These are phyloP conservation scores for Drosophila truncata DNA, from an alignment of 1,140 invertebrate genomes.

Conservation along the genomic window DNA sequence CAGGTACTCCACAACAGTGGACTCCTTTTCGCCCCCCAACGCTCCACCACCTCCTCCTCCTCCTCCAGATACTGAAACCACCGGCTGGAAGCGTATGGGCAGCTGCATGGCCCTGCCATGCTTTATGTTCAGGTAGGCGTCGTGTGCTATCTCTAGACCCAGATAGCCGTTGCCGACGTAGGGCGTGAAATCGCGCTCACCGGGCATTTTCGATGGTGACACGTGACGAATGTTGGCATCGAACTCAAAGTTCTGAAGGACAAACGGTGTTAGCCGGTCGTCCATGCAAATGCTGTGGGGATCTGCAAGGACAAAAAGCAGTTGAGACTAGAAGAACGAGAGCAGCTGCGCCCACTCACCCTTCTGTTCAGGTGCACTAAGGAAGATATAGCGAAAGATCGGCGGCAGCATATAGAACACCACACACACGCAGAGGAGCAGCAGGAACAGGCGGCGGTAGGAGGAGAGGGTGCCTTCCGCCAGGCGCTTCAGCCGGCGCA, in stretches of 20 bases:
- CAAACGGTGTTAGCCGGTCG: constrained; percentile 88
- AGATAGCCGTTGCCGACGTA: constrained; percentile 93
- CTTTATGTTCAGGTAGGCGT: constrained; percentile 90
- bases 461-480: constrained; percentile 88
- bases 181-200: constrained; percentile 88
- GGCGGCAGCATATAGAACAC: constrained; percentile 89
- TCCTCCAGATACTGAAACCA: constrained; percentile 87
- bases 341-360: constrained; percentile 68
- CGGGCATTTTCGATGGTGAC: constrained; percentile 82
- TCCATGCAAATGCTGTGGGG: constrained; percentile 88
- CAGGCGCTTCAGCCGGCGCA: constrained; percentile 87
- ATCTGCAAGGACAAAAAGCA: constrained; percentile 76
- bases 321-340: background rate
- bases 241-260: constrained; percentile 87
- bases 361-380: constrained; percentile 82
- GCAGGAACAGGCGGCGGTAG: constrained; percentile 88
- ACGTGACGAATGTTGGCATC: constrained; percentile 90
- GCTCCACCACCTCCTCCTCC: constrained; percentile 1
- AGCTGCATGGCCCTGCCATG: constrained; percentile 90
- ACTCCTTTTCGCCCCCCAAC: constrained; percentile 86
- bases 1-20: constrained; percentile 89
- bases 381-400: constrained; percentile 88
- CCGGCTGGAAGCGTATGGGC: constrained; percentile 90
- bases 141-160: constrained; percentile 88
- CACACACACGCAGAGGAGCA: constrained; percentile 87